phyloP scores from a whole-genome alignment of 2,797 vertebrate species.

The Bufotes viridis region DNA sequence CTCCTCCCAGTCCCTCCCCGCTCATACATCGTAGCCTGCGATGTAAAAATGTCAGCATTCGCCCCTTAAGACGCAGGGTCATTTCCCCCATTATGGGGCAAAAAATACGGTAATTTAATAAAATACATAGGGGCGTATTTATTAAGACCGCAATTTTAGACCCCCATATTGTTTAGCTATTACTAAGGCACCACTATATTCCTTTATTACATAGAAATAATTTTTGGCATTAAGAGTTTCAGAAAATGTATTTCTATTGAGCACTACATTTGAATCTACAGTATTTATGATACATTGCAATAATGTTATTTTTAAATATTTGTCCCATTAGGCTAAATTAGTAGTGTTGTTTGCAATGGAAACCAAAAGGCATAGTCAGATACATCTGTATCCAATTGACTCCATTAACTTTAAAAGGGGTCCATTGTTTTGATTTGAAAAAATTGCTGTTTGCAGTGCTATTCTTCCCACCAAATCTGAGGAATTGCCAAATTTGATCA shows the following conservation, averaged over 20 bases:
- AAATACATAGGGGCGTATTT: neutral
- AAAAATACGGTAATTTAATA: too few relatives aligned
- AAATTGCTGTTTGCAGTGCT: neutral
- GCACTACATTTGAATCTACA: neutral
- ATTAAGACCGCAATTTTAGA: too few relatives aligned
- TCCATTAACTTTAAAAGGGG: neutral
- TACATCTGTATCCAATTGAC: neutral
- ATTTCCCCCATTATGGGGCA: too few relatives aligned
- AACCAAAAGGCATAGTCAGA: neutral
- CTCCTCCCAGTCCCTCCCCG: too few relatives aligned
- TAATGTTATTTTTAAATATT: neutral
- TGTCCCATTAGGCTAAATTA: neutral
- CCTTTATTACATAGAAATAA: neutral
- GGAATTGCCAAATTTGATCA: too few relatives aligned
- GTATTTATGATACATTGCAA: neutral
- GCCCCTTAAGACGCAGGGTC: too few relatives aligned
- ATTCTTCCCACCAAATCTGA: neutral
- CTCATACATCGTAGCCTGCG: too few relatives aligned
- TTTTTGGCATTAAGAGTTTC: neutral
- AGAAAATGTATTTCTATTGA: neutral
- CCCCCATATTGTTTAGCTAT: neutral
- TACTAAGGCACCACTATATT: neutral
- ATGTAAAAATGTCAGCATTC: too few relatives aligned
- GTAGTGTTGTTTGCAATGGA: neutral
- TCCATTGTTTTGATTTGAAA: neutral